These are phyloP conservation scores for Parotocinclus haroldoi DNA, from an alignment of 2,797 vertebrate genomes.

Conservation along the genomic window DNA sequence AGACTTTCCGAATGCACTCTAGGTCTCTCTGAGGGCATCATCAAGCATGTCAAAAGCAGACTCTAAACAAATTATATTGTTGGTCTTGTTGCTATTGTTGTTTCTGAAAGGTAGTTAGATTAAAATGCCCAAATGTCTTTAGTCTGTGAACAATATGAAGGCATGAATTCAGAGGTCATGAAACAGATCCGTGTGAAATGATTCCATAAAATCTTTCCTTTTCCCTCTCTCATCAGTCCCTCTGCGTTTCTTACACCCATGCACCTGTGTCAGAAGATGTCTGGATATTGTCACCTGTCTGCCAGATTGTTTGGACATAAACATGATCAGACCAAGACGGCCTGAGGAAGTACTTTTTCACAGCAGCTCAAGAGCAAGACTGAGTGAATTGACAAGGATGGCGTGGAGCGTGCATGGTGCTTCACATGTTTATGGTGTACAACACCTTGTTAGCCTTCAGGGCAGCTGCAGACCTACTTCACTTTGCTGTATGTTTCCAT, in stretches of 20 bases:
- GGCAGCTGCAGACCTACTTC: slow-evolving; percentile 31
- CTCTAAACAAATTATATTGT: no score
- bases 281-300: slow-evolving; percentile 46
- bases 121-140: no score
- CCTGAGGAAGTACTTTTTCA: slow-evolving; percentile 39
- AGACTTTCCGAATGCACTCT: no score
- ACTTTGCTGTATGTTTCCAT: slow-evolving; percentile 15
- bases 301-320: slow-evolving; percentile 38
- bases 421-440: slow-evolving; percentile 22
- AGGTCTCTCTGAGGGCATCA: no score
- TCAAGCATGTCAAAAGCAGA: no score
- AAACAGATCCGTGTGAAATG: no score
- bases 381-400: slow-evolving; percentile 9
- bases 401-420: slow-evolving; percentile 10
- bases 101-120: no score
- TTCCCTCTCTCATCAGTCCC: neutral
- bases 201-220: no score
- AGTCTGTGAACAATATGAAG: no score
- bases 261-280: slow-evolving; percentile 38
- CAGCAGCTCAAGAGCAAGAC: slow-evolving; percentile 3
- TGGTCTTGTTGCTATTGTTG: no score
- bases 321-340: slow-evolving; percentile 27
- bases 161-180: no score
- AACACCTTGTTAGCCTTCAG: slow-evolving; percentile 40
- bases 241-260: slow-evolving; percentile 1